These are phyloP conservation scores for Eubucco bourcierii DNA, from an alignment of 2,113 vertebrate genomes.

Conservation along the genomic window DNA sequence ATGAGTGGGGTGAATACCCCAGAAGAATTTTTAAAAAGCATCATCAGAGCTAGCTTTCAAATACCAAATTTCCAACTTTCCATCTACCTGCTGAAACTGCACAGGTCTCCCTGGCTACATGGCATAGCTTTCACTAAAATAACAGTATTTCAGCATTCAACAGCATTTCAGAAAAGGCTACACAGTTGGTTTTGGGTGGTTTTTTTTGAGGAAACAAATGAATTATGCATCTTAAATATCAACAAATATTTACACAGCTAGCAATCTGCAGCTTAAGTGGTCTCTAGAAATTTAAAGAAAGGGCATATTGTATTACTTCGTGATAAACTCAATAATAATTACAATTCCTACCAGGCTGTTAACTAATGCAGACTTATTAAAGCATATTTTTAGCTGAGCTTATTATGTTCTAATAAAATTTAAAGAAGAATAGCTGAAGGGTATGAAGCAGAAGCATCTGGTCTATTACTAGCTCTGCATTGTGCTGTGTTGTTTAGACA, in stretches of 20 bases:
- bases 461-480: conserved; percentile 28
- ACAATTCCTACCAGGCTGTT: conserved; percentile 72
- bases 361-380: conserved; percentile 73
- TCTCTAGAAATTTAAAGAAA: conserved; percentile 68
- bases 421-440: conserved; percentile 66
- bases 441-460: conserved; percentile 54
- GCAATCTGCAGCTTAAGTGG: conserved; percentile 64
- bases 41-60: background rate
- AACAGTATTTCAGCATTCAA: background rate
- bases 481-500: conserved; percentile 31
- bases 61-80: background rate
- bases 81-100: background rate
- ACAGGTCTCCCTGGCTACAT: background rate
- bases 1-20: background rate
- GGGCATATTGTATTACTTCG: conserved; percentile 14
- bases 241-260: conserved; percentile 69
- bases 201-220: conserved; percentile 65
- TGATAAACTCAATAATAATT: conserved; percentile 72
- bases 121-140: background rate
- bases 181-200: no score
- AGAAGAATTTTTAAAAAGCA: background rate
- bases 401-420: conserved; percentile 72
- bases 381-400: conserved; percentile 64
- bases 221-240: conserved; percentile 66
- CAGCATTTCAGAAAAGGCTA: background rate